Base-by-base conservation (phyloP, 1,140 invertebrate species). In the Pseudomyrmex pallidus region DNA sequence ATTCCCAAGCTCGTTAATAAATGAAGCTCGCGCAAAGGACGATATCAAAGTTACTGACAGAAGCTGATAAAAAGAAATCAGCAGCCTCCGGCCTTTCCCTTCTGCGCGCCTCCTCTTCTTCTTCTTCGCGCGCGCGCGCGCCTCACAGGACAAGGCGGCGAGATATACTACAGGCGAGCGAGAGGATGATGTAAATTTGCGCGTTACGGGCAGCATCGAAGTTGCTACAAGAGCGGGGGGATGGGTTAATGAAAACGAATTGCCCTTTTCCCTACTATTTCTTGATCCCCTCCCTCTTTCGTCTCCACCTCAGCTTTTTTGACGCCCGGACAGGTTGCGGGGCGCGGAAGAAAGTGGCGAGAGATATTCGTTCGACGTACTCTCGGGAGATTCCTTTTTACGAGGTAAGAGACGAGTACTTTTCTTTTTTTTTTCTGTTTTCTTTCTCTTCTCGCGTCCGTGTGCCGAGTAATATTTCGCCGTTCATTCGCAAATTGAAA, bases 171-270 rank as follows among this genome's bases (percentile, higher is more conserved):
- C 46, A 25, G 25, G 35, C 10, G 15, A 2, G 22, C 67, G 35
- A 82, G 46, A 67, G 85, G 85, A 74, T 82, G 86, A 87, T 88
- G 87, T 87, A 88, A 85, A 88, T 88, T 88, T 83, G 83, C 57
- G 67, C 74, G 87, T 88, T 85, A 85, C 87, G 10, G 63, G 46
- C 56, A 73, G 72, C 70, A 78, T 86, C 86, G 82, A 83, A 86
- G 85, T 86, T 85, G 70, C 72, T 35, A 22, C 48, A 22, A 48
- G 1, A 52, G 52, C 50, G 20, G 20, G 25, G 61, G 70, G 59
- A 50, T 64, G 85, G 76, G 83, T 88, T 88, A 88, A 88, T 88
- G 87, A 82, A 78, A 88, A 88, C 87, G 87, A 85, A 88, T 88
- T 74, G 83, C 85, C 83, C 83, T 87, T 85, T 83, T 85, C 68